A percentile compares a stretch with the other conserved stretches of the same genome.
Evolutionary conservation across 2,797 vertebrate genomes (phyloP).

Genomic region (Etheostoma nigrum): DNA sequence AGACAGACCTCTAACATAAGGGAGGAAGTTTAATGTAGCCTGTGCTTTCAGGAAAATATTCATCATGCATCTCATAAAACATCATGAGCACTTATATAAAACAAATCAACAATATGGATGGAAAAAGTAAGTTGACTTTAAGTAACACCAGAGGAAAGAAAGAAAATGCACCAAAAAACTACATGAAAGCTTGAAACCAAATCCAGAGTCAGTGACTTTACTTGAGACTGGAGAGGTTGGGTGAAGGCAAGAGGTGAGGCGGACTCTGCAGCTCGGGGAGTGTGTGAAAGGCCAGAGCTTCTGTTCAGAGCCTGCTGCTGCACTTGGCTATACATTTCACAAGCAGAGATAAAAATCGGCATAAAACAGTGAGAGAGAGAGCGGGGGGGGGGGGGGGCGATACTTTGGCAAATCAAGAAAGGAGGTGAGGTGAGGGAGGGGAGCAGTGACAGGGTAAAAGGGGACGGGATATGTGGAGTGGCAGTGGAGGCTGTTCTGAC

Average conservation of each 20-base stretch:
- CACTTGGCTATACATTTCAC: constrained; percentile 81
- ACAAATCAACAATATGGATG: constrained; percentile 22
- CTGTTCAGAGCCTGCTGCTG: constrained; percentile 64
- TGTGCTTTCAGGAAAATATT: constrained; percentile 61
- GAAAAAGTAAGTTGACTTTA: constrained; percentile 29
- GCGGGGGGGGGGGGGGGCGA: constrained; percentile 11
- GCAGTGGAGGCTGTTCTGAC: constrained; percentile 71
- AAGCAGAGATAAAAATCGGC: constrained; percentile 82
- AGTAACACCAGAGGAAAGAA: constrained; percentile 31
- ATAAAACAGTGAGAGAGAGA: constrained; percentile 58
- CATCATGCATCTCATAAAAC: constrained; percentile 57
- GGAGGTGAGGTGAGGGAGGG: constrained; percentile 48
- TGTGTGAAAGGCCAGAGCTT: constrained; percentile 79
- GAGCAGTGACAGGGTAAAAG: constrained; percentile 45
- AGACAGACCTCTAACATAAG: constrained; percentile 49
- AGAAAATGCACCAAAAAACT: constrained; percentile 23
- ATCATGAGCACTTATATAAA: constrained; percentile 37
- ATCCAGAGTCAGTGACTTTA: constrained; percentile 56
- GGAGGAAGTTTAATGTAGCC: constrained; percentile 63
- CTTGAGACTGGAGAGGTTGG: constrained; percentile 50
- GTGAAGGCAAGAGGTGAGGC: constrained; percentile 65
- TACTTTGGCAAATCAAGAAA: constrained; percentile 69
- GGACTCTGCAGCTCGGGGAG: constrained; percentile 59
- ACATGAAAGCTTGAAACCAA: constrained; percentile 68
- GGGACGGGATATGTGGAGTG: constrained; percentile 57